These are phyloP conservation scores for Papilio machaon DNA, from an alignment of 1,140 invertebrate species.

Conservation along the genomic window DNA sequence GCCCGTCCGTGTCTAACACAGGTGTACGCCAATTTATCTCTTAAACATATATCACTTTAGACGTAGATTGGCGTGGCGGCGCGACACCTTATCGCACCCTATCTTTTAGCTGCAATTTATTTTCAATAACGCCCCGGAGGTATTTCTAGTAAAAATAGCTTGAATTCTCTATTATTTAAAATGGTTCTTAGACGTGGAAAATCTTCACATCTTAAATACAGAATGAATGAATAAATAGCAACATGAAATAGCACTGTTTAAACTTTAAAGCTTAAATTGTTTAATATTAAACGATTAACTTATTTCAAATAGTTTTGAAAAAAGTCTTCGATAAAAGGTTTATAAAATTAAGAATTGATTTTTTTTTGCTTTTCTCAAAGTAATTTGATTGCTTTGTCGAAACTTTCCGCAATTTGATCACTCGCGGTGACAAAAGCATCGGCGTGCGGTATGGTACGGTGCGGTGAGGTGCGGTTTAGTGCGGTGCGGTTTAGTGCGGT, in stretches of 20 bases:
- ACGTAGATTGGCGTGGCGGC: conserved; percentile 23
- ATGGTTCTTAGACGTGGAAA: conserved; percentile 17
- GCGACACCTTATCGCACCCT: conserved; percentile 19
- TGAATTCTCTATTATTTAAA: conserved; percentile 34
- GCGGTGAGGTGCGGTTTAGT: background rate
- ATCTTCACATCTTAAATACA: conserved; percentile 14
- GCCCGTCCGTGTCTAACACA: conserved; percentile 2
- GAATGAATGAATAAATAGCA: background rate
- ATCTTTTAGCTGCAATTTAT: conserved; percentile 34
- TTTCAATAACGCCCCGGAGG: conserved; percentile 37
- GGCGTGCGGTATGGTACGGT: background rate
- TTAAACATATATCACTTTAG: conserved; percentile 34
- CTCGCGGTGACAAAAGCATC: background rate
- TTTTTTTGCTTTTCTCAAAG: background rate
- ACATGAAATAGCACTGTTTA: background rate
- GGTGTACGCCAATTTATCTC: conserved; percentile 31
- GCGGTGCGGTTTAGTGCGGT: background rate
- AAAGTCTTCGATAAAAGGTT: too few relatives aligned
- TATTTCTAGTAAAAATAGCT: conserved; percentile 25
- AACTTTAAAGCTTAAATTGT: too few relatives aligned
- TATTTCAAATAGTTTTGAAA: too few relatives aligned
- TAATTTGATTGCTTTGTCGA: background rate
- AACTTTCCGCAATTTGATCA: background rate
- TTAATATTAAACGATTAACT: too few relatives aligned
- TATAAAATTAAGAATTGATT: too few relatives aligned